phyloP scores from a whole-genome alignment of 2,888 invertebrate genomes.

The Theretra japonica region DNA sequence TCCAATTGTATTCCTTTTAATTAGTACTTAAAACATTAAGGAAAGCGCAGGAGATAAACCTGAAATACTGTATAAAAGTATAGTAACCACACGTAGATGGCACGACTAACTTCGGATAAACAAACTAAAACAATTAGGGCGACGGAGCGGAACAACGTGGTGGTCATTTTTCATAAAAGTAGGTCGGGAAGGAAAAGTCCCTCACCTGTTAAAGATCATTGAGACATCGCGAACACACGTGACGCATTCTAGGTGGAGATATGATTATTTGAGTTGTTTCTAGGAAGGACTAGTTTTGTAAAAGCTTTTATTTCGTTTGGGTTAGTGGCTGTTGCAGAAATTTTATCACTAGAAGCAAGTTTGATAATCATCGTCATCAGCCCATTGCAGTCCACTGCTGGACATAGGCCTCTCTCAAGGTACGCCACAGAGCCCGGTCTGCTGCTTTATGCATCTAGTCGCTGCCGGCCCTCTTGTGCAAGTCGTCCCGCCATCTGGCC shows the following conservation, averaged over 20 bases:
- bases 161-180: conserved; percentile 19
- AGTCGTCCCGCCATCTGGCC: too few species aligned
- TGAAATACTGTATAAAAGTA: background rate
- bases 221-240: background rate
- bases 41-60: too few species aligned
- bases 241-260: background rate
- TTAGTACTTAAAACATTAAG: too few species aligned
- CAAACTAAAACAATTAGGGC: conserved; percentile 4
- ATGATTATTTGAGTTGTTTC: background rate
- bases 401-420: too few species aligned
- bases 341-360: too few species aligned
- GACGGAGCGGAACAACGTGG: background rate
- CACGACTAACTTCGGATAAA: background rate
- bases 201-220: conserved; percentile 2
- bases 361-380: too few species aligned
- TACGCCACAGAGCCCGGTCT: too few species aligned
- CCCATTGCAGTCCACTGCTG: too few species aligned
- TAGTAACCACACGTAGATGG: background rate
- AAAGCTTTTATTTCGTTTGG: background rate
- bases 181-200: conserved; percentile 7
- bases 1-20: too few species aligned
- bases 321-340: too few species aligned
- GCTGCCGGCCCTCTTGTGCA: too few species aligned
- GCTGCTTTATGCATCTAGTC: too few species aligned
- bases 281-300: background rate